Conservation (phyloP, 1,140 invertebrate species). For the Proales similis region DNA sequence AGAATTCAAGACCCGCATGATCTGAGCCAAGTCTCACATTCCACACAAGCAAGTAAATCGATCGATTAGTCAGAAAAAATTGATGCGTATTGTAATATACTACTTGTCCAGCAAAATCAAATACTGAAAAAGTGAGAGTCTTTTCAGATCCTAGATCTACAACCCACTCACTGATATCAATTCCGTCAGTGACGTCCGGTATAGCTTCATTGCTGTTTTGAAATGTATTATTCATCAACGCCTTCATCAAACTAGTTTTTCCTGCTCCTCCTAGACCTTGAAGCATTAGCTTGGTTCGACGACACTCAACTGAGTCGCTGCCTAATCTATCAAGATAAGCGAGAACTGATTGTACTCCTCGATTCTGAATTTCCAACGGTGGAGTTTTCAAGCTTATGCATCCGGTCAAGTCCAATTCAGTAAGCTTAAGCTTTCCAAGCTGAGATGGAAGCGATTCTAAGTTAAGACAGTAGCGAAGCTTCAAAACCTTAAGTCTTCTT, state of each 20-base stretch:
- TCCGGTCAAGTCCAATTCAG: conserved; percentile 43
- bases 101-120: conserved; percentile 53
- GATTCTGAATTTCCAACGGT: conserved; percentile 46
- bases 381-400: conserved; percentile 48
- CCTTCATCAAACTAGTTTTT: conserved; percentile 47
- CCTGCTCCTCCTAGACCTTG: conserved; percentile 51
- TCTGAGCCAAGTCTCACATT: conserved; percentile 49
- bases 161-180: conserved; percentile 48
- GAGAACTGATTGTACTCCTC: conserved; percentile 44
- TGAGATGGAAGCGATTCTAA: conserved; percentile 40
- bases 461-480: conserved; percentile 18
- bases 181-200: conserved; percentile 47
- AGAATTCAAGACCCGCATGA: conserved; percentile 52
- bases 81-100: conserved; percentile 54
- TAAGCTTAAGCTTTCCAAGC: conserved; percentile 43
- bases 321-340: conserved; percentile 46
- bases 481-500: conserved; percentile 33
- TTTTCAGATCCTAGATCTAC: not conserved
- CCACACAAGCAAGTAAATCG: conserved; percentile 51
- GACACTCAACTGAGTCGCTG: conserved; percentile 45
- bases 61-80: conserved; percentile 51
- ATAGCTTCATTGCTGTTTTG: conserved; percentile 37
- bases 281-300: conserved; percentile 51
- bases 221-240: not conserved
- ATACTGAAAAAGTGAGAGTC: conserved; percentile 44